Base-by-base conservation (phyloP, 2,888 invertebrate species). In the Amphipoea oculea region DNA sequence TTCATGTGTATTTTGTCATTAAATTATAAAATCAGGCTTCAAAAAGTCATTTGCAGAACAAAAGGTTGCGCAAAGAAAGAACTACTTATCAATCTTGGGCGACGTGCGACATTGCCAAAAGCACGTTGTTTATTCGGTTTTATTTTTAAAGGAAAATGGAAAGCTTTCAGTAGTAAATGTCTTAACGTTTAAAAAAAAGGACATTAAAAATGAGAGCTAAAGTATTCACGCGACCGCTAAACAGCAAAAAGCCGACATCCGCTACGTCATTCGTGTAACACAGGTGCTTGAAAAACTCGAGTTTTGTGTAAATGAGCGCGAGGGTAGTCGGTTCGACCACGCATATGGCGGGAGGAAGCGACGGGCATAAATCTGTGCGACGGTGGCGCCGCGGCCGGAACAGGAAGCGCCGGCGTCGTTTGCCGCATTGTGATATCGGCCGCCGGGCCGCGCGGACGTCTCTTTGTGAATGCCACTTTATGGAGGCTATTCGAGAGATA, bases 401-500 rank as follows among this genome's bases (percentile, higher is more conserved):
- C 88, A 94, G 97, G 97, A 97, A 96, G 96, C 93, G 93, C 94
- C 94, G 94, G 89, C 96, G 96, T 97, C 97, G 97, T 96, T 96
- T 96, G 96, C 95, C 96, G 95, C 96, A 97, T 96, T 97, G 97
- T 97, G 95, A 92, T 96, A 96, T 96, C 96, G 96, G 96, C 92
- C 94, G 95, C 88, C 94, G 94, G 94, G 95, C 96, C 94, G 94
- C 92, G 92, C 93, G 96, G 96, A 95, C 96, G 95, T 93, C 95
- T 93, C 96, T 95, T 95, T 96, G 94, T 96, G 93, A 92, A 92
- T 90, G 91, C 92, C 95, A 94, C 95, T 96, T 96, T 96, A 96
- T 96, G 93, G 95, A 93, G 90, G 91, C 92, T 92, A 92, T 92
- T 92, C 92, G 91, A 91, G 91, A 96, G 96, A 96, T 96, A 96